Base-by-base conservation (phyloP, 2,888 invertebrate species). In the Keiferia lycopersicella region DNA sequence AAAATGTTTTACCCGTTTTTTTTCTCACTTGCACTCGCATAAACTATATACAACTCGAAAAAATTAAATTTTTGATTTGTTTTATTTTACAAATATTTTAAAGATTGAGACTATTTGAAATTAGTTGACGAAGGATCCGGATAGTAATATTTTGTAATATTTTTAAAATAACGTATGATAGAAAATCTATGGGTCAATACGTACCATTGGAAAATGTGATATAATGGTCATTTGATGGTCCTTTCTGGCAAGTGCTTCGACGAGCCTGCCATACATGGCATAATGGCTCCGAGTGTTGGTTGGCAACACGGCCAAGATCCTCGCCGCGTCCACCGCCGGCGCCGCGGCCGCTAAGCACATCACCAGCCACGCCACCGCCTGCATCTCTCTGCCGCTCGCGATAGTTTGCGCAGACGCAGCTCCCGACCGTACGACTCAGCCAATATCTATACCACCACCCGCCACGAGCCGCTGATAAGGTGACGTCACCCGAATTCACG, bases 221-320 rank as follows among this genome's bases (percentile, higher is more conserved):
- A 92, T 78, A 61, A 92, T 83, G 1, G 92, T 92, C 14, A 93
- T 78, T 2, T 91, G 83, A 64, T 92, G 90, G 38, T 89, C 80
- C 62, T 79, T 80, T 38, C 69, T 73, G 10, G 91, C 92, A 20
- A 93, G 82, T 0, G 87, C 92, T 26, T 87, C 84, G 22, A 92
- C 74, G 18, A 93, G 83, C 63, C 84, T 81, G 65, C 92, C 89
- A 72, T 92, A 92, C 87, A 92, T 92, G 64, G 91, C 92, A 68
- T 89, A 86, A 77, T 93, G 92, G 78, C 93, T 93, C 72, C 87
- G 87, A 56, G 92, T 92, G 80, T 92, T 89, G 57, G 92, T 91
- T 22, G 92, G 92, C 71, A 92, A 78, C 53, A 92, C 87, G 66
- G 84, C 92, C 45, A 92, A 82, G 41, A 92, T 73, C 18, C 87